Base-by-base conservation (phyloP, 2,888 invertebrate species). In the Trissonchulus latispiculum region DNA sequence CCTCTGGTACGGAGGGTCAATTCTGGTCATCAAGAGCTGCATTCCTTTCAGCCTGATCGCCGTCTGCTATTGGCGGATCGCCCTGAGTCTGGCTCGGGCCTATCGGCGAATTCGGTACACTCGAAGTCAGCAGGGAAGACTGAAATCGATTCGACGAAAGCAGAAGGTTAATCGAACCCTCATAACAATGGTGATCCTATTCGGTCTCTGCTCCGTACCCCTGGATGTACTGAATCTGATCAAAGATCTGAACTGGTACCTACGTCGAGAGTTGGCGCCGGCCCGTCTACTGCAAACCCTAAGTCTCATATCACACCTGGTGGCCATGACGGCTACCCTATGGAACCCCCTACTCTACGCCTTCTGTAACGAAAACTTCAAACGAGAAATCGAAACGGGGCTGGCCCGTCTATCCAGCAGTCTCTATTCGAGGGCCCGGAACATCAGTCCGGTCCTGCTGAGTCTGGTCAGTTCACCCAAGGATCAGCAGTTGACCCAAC, bases 331-430 rank as follows among this genome's bases (percentile, higher is more conserved):
- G 80, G 92, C 92, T 74, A 92, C 91, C 1, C 92, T 93, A 83
- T 95, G 95, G 87, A 95, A 95, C 83, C 93, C 93, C 0, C 92
- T 95, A 82, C 87, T 95, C n/a, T 95, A 95, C 85, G 94, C 94
- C 31, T 95, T 93, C 93, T 88, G 95, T 84, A 95, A 95, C 84
- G 94, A 93, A 78, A 93, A 92, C 85, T 94, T 94, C 83, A 88
- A 92, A 70, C 92, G 93, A 82, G 92, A 93, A 48, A 48, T 48
- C 23, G 8, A 48, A 48, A 48, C 8, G n/a, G n/a, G n/a, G n/a
- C n/a, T n/a, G n/a, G n/a, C n/a, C n/a, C n/a, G n/a, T n/a, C n/a
- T n/a, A n/a, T n/a, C n/a, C n/a, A n/a, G n/a, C n/a, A n/a, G n/a
- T n/a, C n/a, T n/a, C n/a, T n/a, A n/a, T n/a, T n/a, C n/a, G n/a